phyloP scores from a whole-genome alignment of 2,113 vertebrate genomes.

The Dasyurus viverrinus region DNA sequence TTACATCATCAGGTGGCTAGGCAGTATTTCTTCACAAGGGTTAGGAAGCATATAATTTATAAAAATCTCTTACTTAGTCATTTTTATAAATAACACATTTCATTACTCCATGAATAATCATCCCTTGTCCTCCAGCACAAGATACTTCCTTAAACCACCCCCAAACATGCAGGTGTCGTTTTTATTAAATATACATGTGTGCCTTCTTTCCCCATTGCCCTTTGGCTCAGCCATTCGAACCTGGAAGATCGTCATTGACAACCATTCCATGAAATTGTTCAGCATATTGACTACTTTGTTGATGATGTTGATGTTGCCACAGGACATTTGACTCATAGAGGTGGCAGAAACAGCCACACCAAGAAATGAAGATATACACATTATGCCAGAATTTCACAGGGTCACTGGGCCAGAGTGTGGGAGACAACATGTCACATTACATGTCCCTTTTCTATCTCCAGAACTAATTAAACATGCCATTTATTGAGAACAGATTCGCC shows the following conservation, averaged over 20 bases:
- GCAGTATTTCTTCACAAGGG: background rate
- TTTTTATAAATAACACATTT: background rate
- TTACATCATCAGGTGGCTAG: background rate
- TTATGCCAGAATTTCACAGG: background rate
- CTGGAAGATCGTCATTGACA: background rate
- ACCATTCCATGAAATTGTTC: background rate
- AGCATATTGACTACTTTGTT: background rate
- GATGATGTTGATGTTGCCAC: background rate
- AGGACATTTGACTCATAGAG: background rate
- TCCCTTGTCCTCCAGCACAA: background rate
- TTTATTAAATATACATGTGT: background rate
- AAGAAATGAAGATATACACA: background rate
- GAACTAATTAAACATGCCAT: background rate
- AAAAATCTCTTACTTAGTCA: background rate
- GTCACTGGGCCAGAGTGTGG: background rate
- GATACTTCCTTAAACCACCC: background rate
- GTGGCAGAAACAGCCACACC: background rate
- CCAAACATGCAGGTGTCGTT: background rate
- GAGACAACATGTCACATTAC: background rate
- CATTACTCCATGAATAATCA: background rate
- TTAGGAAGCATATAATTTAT: background rate
- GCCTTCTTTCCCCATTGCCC: background rate
- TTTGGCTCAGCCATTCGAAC: background rate
- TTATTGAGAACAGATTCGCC: background rate
- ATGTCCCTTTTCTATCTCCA: background rate